Conservation (phyloP, 2,113 vertebrate species). For the Sisor rabdophorus region DNA sequence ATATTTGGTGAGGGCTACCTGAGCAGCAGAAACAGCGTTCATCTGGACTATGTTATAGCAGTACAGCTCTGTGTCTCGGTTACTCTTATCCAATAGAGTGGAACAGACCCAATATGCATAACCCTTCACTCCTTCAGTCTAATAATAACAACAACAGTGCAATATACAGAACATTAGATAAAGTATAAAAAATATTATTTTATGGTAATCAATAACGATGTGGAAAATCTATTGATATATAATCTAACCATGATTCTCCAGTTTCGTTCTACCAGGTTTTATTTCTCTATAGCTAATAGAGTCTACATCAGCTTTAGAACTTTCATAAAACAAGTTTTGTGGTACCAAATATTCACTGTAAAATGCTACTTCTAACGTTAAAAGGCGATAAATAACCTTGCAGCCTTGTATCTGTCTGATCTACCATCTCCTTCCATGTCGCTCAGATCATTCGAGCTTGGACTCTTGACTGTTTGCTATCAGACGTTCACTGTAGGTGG, state of each 20-base stretch:
- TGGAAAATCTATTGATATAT: background rate
- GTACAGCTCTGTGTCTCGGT: conserved; percentile 86
- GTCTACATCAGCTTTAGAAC: too few relatives aligned
- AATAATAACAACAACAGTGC: conserved; percentile 8
- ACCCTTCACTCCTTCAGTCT: conserved; percentile 93
- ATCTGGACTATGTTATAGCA: conserved; percentile 92
- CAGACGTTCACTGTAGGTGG: too few relatives aligned
- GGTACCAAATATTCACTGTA: too few relatives aligned
- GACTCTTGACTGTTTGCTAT: too few relatives aligned
- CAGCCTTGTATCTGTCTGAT: too few relatives aligned
- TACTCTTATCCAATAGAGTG: conserved; percentile 86
- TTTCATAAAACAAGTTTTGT: too few relatives aligned
- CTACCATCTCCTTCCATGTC: too few relatives aligned
- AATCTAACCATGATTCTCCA: background rate
- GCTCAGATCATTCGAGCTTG: too few relatives aligned
- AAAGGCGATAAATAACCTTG: too few relatives aligned
- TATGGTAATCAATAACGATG: too few relatives aligned
- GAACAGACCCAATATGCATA: conserved; percentile 94
- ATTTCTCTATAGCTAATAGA: background rate
- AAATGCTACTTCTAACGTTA: too few relatives aligned
- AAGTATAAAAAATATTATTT: too few relatives aligned
- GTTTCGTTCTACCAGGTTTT: background rate
- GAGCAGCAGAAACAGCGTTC: conserved; percentile 89
- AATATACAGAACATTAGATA: background rate
- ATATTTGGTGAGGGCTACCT: conserved; percentile 87